Evolutionary conservation across 2,797 vertebrate species (phyloP).

Genomic region (Manis pentadactyla): DNA sequence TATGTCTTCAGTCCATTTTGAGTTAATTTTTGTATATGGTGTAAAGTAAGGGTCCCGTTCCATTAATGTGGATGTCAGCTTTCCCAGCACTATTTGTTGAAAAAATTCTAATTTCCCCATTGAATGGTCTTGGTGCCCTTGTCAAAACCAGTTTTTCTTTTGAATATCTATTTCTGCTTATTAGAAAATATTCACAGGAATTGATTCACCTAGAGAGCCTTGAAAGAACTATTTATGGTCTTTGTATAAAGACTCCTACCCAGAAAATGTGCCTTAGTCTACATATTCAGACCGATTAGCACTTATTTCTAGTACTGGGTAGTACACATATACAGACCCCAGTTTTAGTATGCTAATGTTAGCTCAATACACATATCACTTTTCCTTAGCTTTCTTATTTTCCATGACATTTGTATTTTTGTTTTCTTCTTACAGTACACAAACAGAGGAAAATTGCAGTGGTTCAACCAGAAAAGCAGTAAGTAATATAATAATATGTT

Average conservation of each 20-base stretch:
- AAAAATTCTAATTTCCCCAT: not conserved
- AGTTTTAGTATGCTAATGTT: conserved; percentile 23
- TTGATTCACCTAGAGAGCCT: not conserved
- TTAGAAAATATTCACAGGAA: conserved; percentile 21
- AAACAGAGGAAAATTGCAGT: conserved; percentile 96
- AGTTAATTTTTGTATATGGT: conserved; percentile 51
- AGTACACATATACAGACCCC: not conserved
- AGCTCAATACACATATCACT: not conserved
- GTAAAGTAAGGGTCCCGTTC: not conserved
- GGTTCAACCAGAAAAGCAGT: conserved; percentile 98
- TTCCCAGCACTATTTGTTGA: not conserved
- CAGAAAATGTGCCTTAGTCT: conserved; percentile 27
- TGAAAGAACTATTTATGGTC: conserved; percentile 39
- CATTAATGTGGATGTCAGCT: not conserved
- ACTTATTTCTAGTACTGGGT: not conserved
- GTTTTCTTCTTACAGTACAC: conserved; percentile 89
- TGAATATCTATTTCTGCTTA: not conserved
- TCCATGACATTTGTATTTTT: conserved; percentile 12
- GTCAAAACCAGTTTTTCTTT: conserved; percentile 50
- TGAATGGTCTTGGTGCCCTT: not conserved
- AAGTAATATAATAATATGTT: conserved; percentile 85
- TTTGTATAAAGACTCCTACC: not conserved
- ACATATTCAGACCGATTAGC: not conserved
- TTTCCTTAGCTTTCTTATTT: conserved; percentile 46
- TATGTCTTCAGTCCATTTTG: not conserved